Percentiles rank a stretch among this genome's conserved stretches.
Evolutionary conservation across 2,113 vertebrate species (phyloP).

Genomic region (Zeus faber): DNA sequence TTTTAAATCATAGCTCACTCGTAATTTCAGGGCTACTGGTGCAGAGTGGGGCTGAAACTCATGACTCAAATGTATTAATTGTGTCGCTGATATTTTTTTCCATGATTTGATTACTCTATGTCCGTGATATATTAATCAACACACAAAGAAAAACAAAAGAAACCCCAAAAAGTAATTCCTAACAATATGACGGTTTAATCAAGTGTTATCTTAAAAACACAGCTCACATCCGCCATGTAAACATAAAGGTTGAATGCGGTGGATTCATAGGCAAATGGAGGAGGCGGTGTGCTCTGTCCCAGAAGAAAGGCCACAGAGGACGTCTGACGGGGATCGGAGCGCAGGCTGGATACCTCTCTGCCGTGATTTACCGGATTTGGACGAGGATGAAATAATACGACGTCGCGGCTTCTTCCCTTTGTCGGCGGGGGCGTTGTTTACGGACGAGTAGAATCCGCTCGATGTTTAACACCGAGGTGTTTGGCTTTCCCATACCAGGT

Average conservation of each 20-base stretch:
- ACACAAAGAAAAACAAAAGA: too few species aligned
- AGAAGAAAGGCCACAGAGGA: neutral
- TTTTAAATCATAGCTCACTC: too few species aligned
- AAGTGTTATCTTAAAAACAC: neutral
- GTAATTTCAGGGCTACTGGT: too few species aligned
- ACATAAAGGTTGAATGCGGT: neutral
- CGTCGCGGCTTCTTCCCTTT: conserved; percentile 32
- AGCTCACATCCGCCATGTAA: neutral
- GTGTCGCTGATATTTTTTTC: neutral
- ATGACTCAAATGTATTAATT: too few species aligned
- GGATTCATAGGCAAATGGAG: neutral
- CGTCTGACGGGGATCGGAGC: neutral
- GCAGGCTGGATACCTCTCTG: neutral
- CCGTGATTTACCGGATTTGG: conserved; percentile 4
- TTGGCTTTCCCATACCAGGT: conserved; percentile 65
- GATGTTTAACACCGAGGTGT: conserved; percentile 58
- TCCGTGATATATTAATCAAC: neutral
- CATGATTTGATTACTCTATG: neutral
- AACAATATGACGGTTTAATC: too few species aligned
- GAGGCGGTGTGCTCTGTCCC: conserved; percentile 2
- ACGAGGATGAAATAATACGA: conserved; percentile 38
- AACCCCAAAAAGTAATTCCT: too few species aligned
- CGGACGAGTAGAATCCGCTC: conserved; percentile 44
- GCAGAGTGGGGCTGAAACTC: too few species aligned
- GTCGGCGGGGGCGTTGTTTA: conserved; percentile 40